phyloP scores from a whole-genome alignment of 1,140 invertebrate species.

The Phortica variegata region DNA sequence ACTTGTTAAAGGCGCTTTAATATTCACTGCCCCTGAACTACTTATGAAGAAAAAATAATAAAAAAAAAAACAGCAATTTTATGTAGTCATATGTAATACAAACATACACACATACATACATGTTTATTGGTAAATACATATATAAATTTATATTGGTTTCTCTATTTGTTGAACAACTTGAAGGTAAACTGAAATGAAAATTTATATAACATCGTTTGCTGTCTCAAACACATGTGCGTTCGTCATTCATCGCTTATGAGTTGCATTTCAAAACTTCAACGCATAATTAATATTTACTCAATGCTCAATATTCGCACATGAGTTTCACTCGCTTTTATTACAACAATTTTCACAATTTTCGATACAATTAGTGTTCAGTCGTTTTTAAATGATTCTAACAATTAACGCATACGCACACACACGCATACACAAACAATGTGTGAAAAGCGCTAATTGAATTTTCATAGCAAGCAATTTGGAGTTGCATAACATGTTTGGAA shows the following conservation, averaged over 20 bases:
- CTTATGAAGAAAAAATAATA: too few species aligned
- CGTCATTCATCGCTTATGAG: too few species aligned
- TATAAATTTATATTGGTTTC: too few species aligned
- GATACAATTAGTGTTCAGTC: conserved; percentile 9
- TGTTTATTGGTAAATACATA: background rate
- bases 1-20: conserved; percentile 6
- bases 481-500: background rate
- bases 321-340: conserved; percentile 4
- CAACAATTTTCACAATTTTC: background rate
- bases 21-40: conserved; percentile 25
- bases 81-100: background rate
- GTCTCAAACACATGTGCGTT: too few species aligned
- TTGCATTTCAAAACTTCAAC: background rate
- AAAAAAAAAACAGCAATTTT: background rate
- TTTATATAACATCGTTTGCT: background rate
- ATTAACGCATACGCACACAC: conserved; percentile 8
- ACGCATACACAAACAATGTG: background rate
- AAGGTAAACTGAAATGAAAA: too few species aligned
- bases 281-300: background rate
- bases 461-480: background rate
- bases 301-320: too few species aligned
- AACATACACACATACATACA: background rate
- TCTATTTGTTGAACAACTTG: too few species aligned
- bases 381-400: too few species aligned
- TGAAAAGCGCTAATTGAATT: background rate